These are phyloP conservation scores for Pseudoips prasinana DNA, from an alignment of 2,888 invertebrate species.

Conservation along the genomic window DNA sequence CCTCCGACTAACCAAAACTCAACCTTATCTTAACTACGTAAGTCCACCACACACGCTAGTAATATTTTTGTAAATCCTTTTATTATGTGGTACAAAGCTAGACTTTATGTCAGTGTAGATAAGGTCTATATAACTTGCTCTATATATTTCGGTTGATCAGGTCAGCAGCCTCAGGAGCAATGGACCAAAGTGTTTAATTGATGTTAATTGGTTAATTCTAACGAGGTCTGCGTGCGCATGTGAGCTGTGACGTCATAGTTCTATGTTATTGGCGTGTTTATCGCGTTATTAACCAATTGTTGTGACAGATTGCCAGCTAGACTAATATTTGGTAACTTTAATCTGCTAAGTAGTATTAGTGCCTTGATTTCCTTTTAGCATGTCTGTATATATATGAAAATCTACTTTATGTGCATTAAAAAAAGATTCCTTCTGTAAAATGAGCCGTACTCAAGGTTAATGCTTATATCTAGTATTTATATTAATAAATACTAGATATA, in stretches of 20 bases:
- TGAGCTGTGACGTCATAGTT: slow-evolving; percentile 17
- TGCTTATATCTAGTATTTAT: no score
- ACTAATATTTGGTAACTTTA: no score
- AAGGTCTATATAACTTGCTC: slow-evolving; percentile 1
- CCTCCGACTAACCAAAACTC: slow-evolving; percentile 3
- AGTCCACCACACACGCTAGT: background rate
- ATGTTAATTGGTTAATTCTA: slow-evolving; percentile 71
- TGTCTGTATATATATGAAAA: no score
- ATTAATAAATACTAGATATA: no score
- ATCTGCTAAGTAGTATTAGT: no score
- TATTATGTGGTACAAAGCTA: slow-evolving; percentile 5
- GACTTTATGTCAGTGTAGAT: slow-evolving; percentile 1
- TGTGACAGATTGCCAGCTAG: background rate
- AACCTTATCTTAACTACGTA: background rate
- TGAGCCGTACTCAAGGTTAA: no score
- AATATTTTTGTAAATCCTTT: slow-evolving; percentile 1
- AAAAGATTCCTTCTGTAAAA: no score
- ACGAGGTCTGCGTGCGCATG: slow-evolving; percentile 37
- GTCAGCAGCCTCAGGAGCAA: slow-evolving; percentile 35
- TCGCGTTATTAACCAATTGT: slow-evolving; percentile 1
- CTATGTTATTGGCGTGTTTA: slow-evolving; percentile 7
- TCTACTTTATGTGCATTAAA: no score
- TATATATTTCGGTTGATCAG: slow-evolving; percentile 15
- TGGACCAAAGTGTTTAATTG: slow-evolving; percentile 44
- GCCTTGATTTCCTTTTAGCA: no score